A percentile compares a stretch with the other conserved stretches of the same genome.
phyloP scores from a whole-genome alignment of 2,113 vertebrate genomes.

The Litocranius walleri region DNA sequence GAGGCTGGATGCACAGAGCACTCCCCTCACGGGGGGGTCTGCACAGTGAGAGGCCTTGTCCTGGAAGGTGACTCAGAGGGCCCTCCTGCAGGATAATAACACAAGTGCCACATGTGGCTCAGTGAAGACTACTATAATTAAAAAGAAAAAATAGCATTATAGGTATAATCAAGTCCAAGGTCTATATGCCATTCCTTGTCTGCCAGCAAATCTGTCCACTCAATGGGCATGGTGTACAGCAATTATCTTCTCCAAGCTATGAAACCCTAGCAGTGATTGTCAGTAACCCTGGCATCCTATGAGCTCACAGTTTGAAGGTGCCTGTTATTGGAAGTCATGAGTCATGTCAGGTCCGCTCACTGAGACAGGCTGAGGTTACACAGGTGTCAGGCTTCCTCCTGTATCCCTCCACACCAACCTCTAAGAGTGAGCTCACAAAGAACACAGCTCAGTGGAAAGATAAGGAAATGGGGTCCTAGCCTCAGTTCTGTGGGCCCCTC shows the following conservation, averaged over 20 bases:
- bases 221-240: background rate
- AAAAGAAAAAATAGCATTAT: background rate
- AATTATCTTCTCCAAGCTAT: background rate
- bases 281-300: background rate
- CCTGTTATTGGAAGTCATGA: background rate
- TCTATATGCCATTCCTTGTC: background rate
- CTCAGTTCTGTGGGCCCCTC: background rate
- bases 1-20: background rate
- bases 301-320: background rate
- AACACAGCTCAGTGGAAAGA: background rate
- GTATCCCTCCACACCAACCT: fast-evolving
- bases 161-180: background rate
- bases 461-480: background rate
- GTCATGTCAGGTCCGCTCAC: background rate
- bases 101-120: background rate
- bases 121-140: background rate
- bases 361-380: background rate
- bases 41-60: background rate
- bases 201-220: background rate
- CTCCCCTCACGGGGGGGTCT: background rate
- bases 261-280: background rate
- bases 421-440: background rate
- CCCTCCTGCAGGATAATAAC: background rate
- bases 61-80: background rate
- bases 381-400: background rate